Conservation (phyloP, 2,888 invertebrate species). For the Frankliniella fusca region DNA sequence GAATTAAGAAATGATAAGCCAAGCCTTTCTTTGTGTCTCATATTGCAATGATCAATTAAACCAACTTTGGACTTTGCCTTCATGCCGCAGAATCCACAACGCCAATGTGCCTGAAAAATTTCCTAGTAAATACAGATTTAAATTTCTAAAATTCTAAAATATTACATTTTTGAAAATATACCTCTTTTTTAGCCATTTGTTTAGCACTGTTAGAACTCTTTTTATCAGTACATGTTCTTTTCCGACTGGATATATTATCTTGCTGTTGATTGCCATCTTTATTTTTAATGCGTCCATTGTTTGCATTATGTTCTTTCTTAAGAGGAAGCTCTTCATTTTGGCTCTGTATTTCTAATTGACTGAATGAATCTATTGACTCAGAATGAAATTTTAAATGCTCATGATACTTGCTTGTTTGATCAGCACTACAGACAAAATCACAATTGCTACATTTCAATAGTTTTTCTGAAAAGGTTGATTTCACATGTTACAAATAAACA, state of each 20-base stretch:
- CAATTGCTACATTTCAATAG: neutral
- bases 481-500: neutral
- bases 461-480: neutral
- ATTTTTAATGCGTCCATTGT: neutral
- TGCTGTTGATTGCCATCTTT: neutral
- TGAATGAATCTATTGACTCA: neutral
- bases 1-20: neutral
- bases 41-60: neutral
- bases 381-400: neutral
- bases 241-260: neutral
- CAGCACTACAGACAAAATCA: constrained; percentile 1
- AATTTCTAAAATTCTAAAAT: neutral
- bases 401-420: constrained; percentile 1
- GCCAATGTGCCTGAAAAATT: neutral
- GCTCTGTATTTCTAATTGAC: neutral
- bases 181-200: neutral
- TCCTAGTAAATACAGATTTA: neutral
- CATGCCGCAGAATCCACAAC: constrained; percentile 12
- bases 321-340: neutral
- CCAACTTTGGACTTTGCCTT: neutral
- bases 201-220: neutral
- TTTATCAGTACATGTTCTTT: neutral
- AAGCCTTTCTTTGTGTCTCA: constrained; percentile 4
- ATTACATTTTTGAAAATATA: neutral
- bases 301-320: neutral